Evolutionary conservation across 1,140 invertebrate species (phyloP).

Genomic region (Diorhabda sublineata): DNA sequence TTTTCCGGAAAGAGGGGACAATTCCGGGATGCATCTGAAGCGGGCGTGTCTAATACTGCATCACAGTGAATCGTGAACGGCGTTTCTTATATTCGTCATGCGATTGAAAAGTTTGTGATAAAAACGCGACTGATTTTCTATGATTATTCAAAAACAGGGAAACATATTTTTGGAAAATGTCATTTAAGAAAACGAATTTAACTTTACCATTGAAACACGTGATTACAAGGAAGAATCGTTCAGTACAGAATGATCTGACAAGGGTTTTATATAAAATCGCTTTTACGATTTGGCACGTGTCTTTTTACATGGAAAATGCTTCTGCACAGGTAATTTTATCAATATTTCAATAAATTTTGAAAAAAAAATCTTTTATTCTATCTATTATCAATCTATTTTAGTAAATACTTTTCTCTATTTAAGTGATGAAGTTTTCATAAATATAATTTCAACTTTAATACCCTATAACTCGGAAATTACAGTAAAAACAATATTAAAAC

Average conservation of each 20-base stretch:
- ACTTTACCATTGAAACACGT: constrained; percentile 23
- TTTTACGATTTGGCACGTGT: constrained; percentile 60
- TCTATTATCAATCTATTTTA: too few species aligned
- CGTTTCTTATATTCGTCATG: not conserved
- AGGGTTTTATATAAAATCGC: constrained; percentile 56
- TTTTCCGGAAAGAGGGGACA: constrained; percentile 24
- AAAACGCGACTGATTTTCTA: constrained; percentile 3
- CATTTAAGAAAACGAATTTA: constrained; percentile 27
- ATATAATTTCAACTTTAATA: too few species aligned
- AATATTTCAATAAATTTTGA: too few species aligned
- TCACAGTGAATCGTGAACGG: not conserved
- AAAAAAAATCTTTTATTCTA: too few species aligned
- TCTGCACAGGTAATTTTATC: constrained; percentile 27
- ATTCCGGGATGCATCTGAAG: constrained; percentile 35
- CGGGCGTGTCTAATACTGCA: constrained; percentile 38
- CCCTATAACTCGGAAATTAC: too few species aligned
- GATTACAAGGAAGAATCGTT: constrained; percentile 23
- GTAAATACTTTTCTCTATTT: too few species aligned
- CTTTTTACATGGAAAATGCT: constrained; percentile 54
- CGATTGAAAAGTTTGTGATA: constrained; percentile 5
- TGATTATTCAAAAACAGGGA: not conserved
- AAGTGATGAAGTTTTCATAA: too few species aligned
- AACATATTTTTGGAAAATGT: constrained; percentile 25
- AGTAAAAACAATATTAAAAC: too few species aligned
- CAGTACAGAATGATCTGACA: constrained; percentile 37